Evolutionary conservation across 2,113 vertebrate genomes (phyloP).

Genomic region (Microcebus griseorufus): DNA sequence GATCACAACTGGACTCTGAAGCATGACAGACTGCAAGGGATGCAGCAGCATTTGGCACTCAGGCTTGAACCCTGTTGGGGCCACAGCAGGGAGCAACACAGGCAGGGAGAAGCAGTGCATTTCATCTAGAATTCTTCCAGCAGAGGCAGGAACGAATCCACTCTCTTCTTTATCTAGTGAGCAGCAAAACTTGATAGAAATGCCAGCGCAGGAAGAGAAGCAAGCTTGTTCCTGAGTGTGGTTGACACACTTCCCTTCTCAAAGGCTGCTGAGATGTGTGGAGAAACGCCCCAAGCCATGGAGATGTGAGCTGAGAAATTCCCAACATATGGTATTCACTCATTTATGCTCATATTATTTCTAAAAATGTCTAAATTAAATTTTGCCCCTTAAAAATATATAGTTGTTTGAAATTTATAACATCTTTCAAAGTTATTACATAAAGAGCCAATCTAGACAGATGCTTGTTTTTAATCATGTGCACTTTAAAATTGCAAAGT

Average conservation of each 20-base stretch:
- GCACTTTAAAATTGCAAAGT: background rate
- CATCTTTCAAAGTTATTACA: background rate
- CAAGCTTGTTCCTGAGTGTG: background rate
- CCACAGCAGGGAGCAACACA: too few species aligned
- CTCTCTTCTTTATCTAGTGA: too few species aligned
- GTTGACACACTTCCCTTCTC: background rate
- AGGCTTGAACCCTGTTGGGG: too few species aligned
- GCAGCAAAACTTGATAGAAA: background rate
- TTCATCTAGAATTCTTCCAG: background rate
- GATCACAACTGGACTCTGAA: background rate
- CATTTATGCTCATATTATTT: background rate
- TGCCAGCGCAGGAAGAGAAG: background rate
- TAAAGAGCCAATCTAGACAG: background rate
- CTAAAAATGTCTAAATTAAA: background rate
- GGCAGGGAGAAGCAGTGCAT: too few species aligned
- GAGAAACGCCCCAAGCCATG: background rate
- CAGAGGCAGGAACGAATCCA: accelerated
- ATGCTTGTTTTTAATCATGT: too few species aligned
- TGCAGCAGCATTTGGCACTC: too few species aligned
- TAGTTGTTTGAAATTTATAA: background rate
- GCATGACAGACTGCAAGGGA: background rate
- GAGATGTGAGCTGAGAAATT: background rate
- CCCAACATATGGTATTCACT: background rate
- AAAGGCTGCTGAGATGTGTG: background rate
- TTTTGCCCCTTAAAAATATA: background rate